phyloP scores from a whole-genome alignment of 1,140 invertebrate genomes.

The Phenacoccus solenopsis region DNA sequence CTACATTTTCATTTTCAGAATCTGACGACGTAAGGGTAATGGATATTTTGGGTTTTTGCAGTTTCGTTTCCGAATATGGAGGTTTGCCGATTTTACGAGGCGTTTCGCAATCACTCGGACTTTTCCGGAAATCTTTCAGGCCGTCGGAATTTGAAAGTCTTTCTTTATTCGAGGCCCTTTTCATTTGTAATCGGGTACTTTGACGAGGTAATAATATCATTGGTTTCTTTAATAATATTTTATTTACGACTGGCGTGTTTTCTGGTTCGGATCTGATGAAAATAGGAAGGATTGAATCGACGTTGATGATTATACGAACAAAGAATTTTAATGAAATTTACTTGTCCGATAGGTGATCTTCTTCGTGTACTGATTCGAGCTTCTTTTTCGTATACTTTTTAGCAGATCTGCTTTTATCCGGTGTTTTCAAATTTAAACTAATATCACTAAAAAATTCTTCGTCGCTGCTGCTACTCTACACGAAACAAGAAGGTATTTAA shows the following conservation, averaged over 20 bases:
- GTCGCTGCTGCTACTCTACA: not conserved
- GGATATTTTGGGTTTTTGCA: not conserved
- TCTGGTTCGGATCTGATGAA: not conserved
- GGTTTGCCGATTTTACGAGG: not conserved
- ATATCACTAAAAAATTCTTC: not conserved
- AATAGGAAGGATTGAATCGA: not conserved
- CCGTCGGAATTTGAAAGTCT: not conserved
- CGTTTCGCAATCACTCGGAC: not conserved
- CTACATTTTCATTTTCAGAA: not conserved
- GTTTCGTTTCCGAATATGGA: not conserved
- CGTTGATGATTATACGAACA: too few relatives aligned
- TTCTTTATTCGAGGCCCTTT: not conserved
- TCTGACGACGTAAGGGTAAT: not conserved
- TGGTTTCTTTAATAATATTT: not conserved
- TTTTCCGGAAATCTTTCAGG: not conserved
- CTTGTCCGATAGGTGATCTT: not conserved
- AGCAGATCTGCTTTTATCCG: not conserved
- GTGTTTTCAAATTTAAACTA: not conserved
- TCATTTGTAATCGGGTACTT: not conserved
- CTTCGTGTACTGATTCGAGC: not conserved
- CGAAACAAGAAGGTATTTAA: not conserved
- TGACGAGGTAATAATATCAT: not conserved
- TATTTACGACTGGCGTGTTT: not conserved
- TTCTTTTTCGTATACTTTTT: not conserved
- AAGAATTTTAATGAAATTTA: not conserved